Evolutionary conservation across 1,140 invertebrate genomes (phyloP).

Genomic region (Drosophila navojoa): DNA sequence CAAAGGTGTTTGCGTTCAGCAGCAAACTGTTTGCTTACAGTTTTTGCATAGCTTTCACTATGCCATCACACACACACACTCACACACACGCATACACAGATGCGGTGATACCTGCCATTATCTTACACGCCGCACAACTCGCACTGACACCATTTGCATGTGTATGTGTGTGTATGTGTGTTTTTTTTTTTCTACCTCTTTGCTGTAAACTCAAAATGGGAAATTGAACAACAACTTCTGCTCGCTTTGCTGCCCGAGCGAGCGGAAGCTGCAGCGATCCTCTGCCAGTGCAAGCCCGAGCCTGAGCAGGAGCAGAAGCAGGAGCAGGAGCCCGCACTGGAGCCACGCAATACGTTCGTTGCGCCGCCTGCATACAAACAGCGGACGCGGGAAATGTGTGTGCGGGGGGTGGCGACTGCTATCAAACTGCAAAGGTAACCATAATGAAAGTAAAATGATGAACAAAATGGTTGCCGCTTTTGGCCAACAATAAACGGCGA

Average conservation of each 20-base stretch:
- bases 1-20: slow-evolving; percentile 80
- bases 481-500: slow-evolving; percentile 41
- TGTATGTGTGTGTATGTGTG: slow-evolving; percentile 2
- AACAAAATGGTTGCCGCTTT: slow-evolving; percentile 62
- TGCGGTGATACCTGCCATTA: slow-evolving; percentile 62
- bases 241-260: slow-evolving; percentile 80
- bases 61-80: slow-evolving; percentile 38
- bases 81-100: slow-evolving; percentile 12
- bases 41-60: slow-evolving; percentile 76
- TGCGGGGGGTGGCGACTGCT: slow-evolving; percentile 33
- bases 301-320: too few species aligned
- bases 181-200: slow-evolving; percentile 16
- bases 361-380: slow-evolving; percentile 15
- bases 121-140: slow-evolving; percentile 58
- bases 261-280: slow-evolving; percentile 62
- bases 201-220: slow-evolving; percentile 76
- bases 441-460: slow-evolving; percentile 82
- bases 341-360: slow-evolving; percentile 69
- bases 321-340: too few species aligned
- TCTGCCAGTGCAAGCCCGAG: slow-evolving; percentile 27
- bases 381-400: neutral
- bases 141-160: slow-evolving; percentile 1
- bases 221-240: slow-evolving; percentile 82
- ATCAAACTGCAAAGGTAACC: slow-evolving; percentile 78
- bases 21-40: slow-evolving; percentile 75